phyloP scores from a whole-genome alignment of 2,113 vertebrate genomes.

The Pachycephala philippinensis region DNA sequence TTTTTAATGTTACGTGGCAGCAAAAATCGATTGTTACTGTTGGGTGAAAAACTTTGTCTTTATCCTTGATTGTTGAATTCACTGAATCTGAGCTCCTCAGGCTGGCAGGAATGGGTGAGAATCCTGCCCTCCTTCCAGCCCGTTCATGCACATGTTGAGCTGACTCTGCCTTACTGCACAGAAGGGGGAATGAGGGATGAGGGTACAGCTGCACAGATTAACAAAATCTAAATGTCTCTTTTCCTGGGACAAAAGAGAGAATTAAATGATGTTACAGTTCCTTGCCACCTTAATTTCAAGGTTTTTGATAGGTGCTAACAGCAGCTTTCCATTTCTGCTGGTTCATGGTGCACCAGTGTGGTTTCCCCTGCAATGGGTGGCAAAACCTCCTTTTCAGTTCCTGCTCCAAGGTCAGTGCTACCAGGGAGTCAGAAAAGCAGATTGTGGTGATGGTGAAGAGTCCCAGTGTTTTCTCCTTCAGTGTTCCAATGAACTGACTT shows the following conservation, averaged over 20 bases:
- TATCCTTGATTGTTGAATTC: not conserved
- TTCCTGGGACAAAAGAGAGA: not conserved
- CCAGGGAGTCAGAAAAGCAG: not conserved
- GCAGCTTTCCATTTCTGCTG: not conserved
- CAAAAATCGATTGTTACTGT: not conserved
- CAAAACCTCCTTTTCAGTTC: not conserved
- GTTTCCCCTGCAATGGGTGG: not conserved
- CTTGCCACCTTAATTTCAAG: not conserved
- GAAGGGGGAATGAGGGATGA: not conserved
- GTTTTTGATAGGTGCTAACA: not conserved
- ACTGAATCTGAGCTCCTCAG: not conserved
- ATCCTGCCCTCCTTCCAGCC: not conserved
- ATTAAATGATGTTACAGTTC: not conserved
- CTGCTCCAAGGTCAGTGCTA: not conserved
- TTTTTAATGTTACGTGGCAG: not conserved
- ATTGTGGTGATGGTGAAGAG: not conserved
- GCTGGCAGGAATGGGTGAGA: not conserved
- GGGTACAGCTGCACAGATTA: not conserved
- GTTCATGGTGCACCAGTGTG: not conserved
- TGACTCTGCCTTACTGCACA: not conserved
- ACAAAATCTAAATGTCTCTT: not conserved
- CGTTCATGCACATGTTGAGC: fast-evolving
- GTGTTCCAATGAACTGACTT: not conserved
- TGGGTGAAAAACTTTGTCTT: not conserved
- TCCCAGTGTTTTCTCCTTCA: not conserved